phyloP scores from a whole-genome alignment of 2,888 invertebrate species.

The Amiota mariae region DNA sequence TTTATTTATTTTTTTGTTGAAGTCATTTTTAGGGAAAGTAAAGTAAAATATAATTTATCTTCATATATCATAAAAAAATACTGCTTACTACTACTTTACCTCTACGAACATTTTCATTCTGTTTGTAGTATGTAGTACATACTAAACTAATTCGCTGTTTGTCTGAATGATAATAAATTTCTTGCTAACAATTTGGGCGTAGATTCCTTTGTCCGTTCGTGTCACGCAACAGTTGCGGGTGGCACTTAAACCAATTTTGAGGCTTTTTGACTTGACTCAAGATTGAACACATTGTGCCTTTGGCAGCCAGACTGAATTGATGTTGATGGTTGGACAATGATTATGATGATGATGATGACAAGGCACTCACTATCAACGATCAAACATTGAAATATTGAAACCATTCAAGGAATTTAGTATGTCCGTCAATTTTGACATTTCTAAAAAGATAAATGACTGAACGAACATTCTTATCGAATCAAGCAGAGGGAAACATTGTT shows the following conservation, averaged over 20 bases:
- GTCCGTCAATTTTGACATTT: too few relatives aligned
- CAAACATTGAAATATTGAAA: too few relatives aligned
- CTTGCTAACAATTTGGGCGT: neutral
- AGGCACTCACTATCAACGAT: too few relatives aligned
- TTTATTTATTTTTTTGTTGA: neutral
- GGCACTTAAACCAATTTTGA: neutral
- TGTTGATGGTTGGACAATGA: too few relatives aligned
- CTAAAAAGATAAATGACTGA: too few relatives aligned
- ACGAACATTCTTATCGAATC: too few relatives aligned
- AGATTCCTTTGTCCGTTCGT: conserved; percentile 5
- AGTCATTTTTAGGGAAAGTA: too few relatives aligned
- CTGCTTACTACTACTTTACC: neutral
- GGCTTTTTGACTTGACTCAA: neutral
- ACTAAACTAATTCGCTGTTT: neutral
- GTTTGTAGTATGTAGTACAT: too few relatives aligned
- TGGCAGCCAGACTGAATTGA: neutral
- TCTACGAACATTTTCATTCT: neutral
- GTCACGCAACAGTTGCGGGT: neutral
- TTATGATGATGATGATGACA: too few relatives aligned
- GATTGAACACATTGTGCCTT: neutral
- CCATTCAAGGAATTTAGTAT: too few relatives aligned
- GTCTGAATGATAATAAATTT: neutral
- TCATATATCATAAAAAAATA: conserved; percentile 7
- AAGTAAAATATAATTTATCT: conserved; percentile 1
- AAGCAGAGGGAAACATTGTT: too few relatives aligned